Evolutionary conservation across 2,888 invertebrate species (phyloP), one percentile per base, ranked within the genome.

Genomic region (Zygothrica quintamaculata): DNA sequence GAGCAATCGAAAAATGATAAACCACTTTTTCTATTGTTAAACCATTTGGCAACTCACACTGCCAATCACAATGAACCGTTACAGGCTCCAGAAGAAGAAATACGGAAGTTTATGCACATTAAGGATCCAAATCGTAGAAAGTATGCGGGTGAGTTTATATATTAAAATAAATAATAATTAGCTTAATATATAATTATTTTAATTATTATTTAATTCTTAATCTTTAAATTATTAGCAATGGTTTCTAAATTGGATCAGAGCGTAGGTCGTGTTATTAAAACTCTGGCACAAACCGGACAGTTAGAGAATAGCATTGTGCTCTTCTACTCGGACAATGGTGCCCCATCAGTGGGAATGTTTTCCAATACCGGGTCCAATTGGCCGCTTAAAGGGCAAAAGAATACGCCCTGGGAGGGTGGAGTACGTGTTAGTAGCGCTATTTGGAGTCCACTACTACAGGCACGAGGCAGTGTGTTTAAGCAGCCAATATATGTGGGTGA

Each of bases 301-400:
- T 91, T 98, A 68, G 92, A 96, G 37, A 95, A 98, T 88, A 95
- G 97, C 0, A 93, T 98, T 40, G 93, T 98, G 50, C 90, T 97
- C 0, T 98, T 98, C 88, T 93, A 95, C 74, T 95, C 97, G 8
- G 98, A 98, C 89, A 98, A 98, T 88, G 97, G 97, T 0, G 96
- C 95, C 0, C 96, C 96, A 44, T 94, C 96, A 0, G 92, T 93
- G 55, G 97, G 96, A 0, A 81, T 93, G 44, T 93, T 94, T 84
- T 88, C 92, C 46, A 98, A 97, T 90, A 93, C 93, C 44, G 96
- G 94, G 7, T 95, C 95, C 12, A 96, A 96, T 90, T 95, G 93
- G 92, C 96, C 96, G n/a, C 89, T 96, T 8, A 92, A 95, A 89
- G 96, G 96, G 12, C 92, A 94, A 89, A 98, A 98, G 90, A 92